Conservation (phyloP, 2,113 vertebrate genomes). For the Elephas maximus region DNA sequence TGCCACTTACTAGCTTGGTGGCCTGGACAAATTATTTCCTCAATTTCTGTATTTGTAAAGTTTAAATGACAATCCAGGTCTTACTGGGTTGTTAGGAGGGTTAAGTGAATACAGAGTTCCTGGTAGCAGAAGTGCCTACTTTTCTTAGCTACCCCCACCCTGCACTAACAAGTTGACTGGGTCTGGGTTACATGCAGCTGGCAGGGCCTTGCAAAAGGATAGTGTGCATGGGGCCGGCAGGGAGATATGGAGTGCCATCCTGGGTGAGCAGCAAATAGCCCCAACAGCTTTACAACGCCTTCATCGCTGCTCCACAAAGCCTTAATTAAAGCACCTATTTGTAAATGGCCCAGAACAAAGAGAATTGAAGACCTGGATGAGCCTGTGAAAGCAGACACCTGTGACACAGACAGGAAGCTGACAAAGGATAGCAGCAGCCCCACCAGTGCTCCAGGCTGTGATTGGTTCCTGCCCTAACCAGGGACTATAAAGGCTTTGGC, state of each 20-base stretch:
- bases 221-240: background rate
- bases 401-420: slow-evolving; percentile 45
- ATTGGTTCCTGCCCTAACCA: background rate
- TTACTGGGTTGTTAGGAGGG: background rate
- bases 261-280: slow-evolving; percentile 56
- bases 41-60: background rate
- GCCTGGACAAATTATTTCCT: background rate
- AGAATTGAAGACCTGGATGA: background rate
- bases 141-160: background rate
- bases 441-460: background rate
- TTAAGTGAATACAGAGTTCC: too few species aligned
- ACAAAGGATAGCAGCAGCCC: background rate
- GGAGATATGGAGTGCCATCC: background rate
- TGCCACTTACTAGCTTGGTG: background rate
- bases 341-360: slow-evolving; percentile 77
- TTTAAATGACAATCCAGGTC: background rate
- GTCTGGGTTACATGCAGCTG: background rate
- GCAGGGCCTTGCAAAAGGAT: slow-evolving; percentile 28
- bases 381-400: slow-evolving; percentile 4
- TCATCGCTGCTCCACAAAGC: slow-evolving; percentile 35
- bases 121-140: background rate
- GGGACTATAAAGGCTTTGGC: background rate
- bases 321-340: slow-evolving; percentile 67
- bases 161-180: background rate
- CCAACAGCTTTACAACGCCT: slow-evolving; percentile 56